Conservation (phyloP, 2,888 invertebrate genomes). For the Nowickia ferox region DNA sequence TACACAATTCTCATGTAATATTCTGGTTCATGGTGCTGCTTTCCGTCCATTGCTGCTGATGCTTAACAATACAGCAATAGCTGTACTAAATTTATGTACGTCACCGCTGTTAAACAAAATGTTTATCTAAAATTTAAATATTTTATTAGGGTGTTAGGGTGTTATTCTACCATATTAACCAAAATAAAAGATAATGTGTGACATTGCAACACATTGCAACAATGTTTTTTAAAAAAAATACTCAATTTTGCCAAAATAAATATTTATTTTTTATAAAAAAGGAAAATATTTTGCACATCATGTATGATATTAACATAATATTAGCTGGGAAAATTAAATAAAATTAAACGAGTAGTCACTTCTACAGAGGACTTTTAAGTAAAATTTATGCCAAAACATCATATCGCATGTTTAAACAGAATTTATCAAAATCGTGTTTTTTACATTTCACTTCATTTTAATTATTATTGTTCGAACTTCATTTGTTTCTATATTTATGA, state of each 20-base stretch:
- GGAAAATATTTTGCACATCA: no score
- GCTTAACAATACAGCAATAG: neutral
- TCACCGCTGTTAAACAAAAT: neutral
- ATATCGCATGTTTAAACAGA: no score
- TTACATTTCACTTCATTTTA: no score
- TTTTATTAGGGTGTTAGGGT: slow-evolving; percentile 2
- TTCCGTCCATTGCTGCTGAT: neutral
- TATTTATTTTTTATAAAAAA: no score
- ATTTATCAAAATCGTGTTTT: no score
- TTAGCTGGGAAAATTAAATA: no score
- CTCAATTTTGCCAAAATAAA: neutral
- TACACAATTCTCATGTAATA: slow-evolving; percentile 12
- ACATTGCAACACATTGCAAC: neutral
- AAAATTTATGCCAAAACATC: no score
- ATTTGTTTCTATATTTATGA: no score
- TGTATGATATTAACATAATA: no score
- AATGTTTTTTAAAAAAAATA: neutral
- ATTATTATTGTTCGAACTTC: no score
- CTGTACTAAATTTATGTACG: neutral
- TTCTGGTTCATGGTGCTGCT: slow-evolving; percentile 26
- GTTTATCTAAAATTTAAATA: slow-evolving; percentile 29
- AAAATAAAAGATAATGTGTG: neutral
- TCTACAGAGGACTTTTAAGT: no score
- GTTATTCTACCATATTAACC: neutral
- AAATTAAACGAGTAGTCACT: no score